These are phyloP conservation scores for Drosophila flavopinicola DNA, from an alignment of 2,888 invertebrate genomes.

Conservation along the genomic window DNA sequence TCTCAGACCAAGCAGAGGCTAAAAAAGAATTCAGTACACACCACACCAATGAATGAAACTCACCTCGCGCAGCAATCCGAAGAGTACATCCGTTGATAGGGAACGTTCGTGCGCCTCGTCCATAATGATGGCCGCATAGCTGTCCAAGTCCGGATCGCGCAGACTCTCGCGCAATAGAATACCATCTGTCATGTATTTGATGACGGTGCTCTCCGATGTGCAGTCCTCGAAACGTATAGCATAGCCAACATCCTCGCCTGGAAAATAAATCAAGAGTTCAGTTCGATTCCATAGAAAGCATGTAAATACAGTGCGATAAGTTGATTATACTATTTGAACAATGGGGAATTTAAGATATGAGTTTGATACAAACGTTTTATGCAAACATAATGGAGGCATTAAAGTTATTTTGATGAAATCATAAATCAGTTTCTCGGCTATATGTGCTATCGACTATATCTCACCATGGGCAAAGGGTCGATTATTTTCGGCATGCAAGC, in stretches of 20 bases:
- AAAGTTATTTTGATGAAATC: too few relatives aligned
- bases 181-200: slow-evolving; percentile 99
- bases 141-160: slow-evolving; percentile 97
- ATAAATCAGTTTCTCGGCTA: too few relatives aligned
- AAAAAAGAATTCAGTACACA: too few relatives aligned
- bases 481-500: too few relatives aligned
- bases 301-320: background rate
- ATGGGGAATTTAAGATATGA: too few relatives aligned
- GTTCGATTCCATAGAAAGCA: too few relatives aligned
- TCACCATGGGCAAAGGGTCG: too few relatives aligned
- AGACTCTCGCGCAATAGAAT: slow-evolving; percentile 98
- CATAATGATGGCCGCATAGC: slow-evolving; percentile 99
- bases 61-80: slow-evolving; percentile 96
- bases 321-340: background rate
- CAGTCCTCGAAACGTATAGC: slow-evolving; percentile 99
- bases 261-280: background rate
- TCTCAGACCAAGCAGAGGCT: too few relatives aligned
- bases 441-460: too few relatives aligned
- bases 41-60: slow-evolving; percentile 83
- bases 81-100: slow-evolving; percentile 98
- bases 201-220: slow-evolving; percentile 96
- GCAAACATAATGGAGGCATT: too few relatives aligned
- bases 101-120: slow-evolving; percentile 99
- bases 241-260: slow-evolving; percentile 97
- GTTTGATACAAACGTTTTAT: too few relatives aligned